phyloP scores from a whole-genome alignment of 2,797 vertebrate species.

The Heterohyrax brucei region DNA sequence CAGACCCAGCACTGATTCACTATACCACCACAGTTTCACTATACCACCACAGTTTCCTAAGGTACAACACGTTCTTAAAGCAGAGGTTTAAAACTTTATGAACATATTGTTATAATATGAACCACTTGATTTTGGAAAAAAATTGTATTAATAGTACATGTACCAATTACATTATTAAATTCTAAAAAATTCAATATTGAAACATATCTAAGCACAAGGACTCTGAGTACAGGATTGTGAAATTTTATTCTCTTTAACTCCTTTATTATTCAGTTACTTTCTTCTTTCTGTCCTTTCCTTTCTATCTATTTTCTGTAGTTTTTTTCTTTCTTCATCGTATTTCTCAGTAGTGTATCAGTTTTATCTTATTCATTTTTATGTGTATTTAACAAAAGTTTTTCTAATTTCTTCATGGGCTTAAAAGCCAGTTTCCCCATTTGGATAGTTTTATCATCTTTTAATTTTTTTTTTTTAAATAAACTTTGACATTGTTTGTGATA shows the following conservation, averaged over 20 bases:
- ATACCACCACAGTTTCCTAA: too few species aligned
- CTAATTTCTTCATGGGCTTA: not conserved
- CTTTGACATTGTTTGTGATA: not conserved
- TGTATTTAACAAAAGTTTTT: not conserved
- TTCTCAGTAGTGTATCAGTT: not conserved
- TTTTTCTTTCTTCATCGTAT: not conserved
- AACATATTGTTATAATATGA: not conserved
- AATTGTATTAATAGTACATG: not conserved
- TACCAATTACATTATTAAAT: not conserved
- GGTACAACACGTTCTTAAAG: not conserved
- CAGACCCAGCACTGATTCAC: too few species aligned
- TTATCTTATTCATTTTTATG: not conserved
- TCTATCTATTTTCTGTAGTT: not conserved
- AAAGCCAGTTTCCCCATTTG: not conserved
- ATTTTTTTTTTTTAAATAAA: not conserved
- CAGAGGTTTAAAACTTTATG: not conserved
- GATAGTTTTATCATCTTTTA: not conserved
- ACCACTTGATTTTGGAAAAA: not conserved
- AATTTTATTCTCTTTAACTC: not conserved
- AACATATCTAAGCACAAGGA: not conserved
- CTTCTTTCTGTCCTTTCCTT: rapidly evolving
- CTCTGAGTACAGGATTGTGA: not conserved
- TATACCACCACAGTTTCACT: too few species aligned
- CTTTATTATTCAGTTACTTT: not conserved
- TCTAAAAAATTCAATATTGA: not conserved